Percentiles rank a stretch among this genome's conserved stretches.
Evolutionary conservation across 37 sponge, comb jelly and placozoan species (phyloP).

Genomic region (Ephydatia muelleri): DNA sequence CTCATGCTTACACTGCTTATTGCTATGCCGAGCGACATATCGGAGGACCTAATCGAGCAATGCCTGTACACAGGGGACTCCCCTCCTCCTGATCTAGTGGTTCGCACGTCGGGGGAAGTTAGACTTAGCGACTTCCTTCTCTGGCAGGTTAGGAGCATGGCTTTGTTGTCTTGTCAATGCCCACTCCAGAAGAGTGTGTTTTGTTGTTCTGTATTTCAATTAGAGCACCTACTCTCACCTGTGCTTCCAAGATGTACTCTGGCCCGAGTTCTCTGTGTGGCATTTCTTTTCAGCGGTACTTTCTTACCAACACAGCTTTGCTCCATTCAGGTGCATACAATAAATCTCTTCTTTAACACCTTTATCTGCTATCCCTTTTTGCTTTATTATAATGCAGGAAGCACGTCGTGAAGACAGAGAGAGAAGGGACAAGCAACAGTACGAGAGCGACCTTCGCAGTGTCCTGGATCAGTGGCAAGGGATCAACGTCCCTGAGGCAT

Average conservation of each 20-base stretch:
- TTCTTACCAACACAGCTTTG: constrained; percentile 58
- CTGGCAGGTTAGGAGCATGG: constrained; percentile 79
- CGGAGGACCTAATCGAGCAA: constrained; percentile 79
- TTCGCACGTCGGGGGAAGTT: constrained; percentile 94
- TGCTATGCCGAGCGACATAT: constrained; percentile 67
- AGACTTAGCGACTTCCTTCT: constrained; percentile 93
- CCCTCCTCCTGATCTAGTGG: constrained; percentile 87
- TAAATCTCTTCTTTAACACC: background rate
- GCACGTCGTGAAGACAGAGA: constrained; percentile 28
- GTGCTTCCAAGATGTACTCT: constrained; percentile 81
- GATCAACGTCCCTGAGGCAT: background rate
- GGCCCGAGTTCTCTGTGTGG: constrained; percentile 93
- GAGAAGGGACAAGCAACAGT: constrained; percentile 8
- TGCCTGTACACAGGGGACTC: constrained; percentile 92
- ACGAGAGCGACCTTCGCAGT: constrained; percentile 37
- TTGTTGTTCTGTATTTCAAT: background rate
- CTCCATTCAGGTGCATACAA: constrained; percentile 29
- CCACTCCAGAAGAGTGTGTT: background rate
- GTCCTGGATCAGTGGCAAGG: constrained; percentile 18
- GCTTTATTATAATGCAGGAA: constrained; percentile 11
- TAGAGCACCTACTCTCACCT: constrained; percentile 79
- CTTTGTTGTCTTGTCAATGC: background rate
- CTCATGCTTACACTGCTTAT: background rate
- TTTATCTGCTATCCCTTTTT: too few species aligned
- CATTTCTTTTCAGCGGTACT: constrained; percentile 76